Conservation (phyloP, 2,113 vertebrate species). For the Aviceda subcristata region DNA sequence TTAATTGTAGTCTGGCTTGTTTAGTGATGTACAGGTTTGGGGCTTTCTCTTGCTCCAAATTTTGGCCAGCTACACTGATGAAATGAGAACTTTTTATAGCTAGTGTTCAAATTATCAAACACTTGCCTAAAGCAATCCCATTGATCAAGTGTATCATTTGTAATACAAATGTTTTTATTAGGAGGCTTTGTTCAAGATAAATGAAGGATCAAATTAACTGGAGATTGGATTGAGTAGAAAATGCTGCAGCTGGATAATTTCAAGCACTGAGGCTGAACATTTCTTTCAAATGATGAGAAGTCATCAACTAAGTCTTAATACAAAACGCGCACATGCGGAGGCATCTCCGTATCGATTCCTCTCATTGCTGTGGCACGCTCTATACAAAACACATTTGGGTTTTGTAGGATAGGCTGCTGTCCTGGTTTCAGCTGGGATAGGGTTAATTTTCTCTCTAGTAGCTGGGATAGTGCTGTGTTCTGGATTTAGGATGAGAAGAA, state of each 20-base stretch:
- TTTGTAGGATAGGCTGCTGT: background rate
- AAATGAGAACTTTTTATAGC: slow-evolving; percentile 54
- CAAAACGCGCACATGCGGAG: background rate
- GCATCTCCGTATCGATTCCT: slow-evolving; percentile 3
- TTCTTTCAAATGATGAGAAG: slow-evolving; percentile 59
- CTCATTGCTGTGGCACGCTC: background rate
- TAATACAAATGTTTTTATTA: slow-evolving; percentile 69
- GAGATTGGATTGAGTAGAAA: slow-evolving; percentile 65
- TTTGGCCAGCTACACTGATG: slow-evolving; percentile 42
- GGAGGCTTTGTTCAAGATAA: slow-evolving; percentile 66
- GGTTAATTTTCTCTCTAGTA: no score
- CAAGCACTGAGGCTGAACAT: slow-evolving; percentile 51
- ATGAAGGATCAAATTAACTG: slow-evolving; percentile 68
- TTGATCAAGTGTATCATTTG: slow-evolving; percentile 67
- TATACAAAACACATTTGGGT: background rate
- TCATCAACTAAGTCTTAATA: slow-evolving; percentile 61
- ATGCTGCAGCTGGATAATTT: slow-evolving; percentile 62
- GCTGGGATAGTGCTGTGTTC: no score
- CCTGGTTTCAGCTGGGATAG: no score
- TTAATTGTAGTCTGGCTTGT: slow-evolving; percentile 1
- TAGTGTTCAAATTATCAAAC: slow-evolving; percentile 59
- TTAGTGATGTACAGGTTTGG: background rate
- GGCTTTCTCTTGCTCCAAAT: slow-evolving; percentile 4
- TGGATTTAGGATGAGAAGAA: no score
- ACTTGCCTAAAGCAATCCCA: slow-evolving; percentile 63